Evolutionary conservation across 1,140 invertebrate species (phyloP), one percentile per base, ranked within the genome.

Genomic region (Camponotus pennsylvanicus): DNA sequence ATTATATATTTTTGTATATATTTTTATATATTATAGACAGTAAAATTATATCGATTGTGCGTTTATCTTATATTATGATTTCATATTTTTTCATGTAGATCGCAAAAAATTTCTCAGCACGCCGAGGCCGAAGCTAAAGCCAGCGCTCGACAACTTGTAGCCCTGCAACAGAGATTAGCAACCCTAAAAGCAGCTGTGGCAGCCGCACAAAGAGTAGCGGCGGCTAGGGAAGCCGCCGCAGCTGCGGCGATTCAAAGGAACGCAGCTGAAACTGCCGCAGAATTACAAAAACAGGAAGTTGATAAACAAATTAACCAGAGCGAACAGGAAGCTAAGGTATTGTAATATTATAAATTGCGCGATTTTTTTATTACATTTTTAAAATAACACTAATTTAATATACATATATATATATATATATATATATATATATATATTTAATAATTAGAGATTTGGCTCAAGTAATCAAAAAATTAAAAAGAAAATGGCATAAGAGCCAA

Each of bases 251-350:
- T 95, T 75, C 95, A 95, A 37, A 92, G 93, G 4, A 95, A 92
- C 45, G 94, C 95, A 0, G 91, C 94, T 32, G 92, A 93, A 21
- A 95, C 95, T 5, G 94, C 95, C 0, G 95, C 94, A 0, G 93
- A 95, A 87, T 78, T 95, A n/a, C 92, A 92, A 40, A 95, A 95
- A 86, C 94, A 95, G 66, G 95, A 95, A 61, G 94, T 94, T 2
- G 94, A 95, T 80, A 95, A 94, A 78, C 95, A 95, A 86, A 95
- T 95, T 42, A 93, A 71, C 55, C 92, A 93, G 76, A 95, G 92
- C 70, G 94, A 95, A 69, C 91, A 92, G 40, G 95, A 95, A 71
- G 95, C 94, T 18, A 95, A 93, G 92, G 94, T 95, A 27, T 27
- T 27, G 27, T 27, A 86, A 0, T 21, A n/a, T 13, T 11, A 40